phyloP scores from a whole-genome alignment of 2,888 invertebrate genomes.

The Caenorhabditis angaria region DNA sequence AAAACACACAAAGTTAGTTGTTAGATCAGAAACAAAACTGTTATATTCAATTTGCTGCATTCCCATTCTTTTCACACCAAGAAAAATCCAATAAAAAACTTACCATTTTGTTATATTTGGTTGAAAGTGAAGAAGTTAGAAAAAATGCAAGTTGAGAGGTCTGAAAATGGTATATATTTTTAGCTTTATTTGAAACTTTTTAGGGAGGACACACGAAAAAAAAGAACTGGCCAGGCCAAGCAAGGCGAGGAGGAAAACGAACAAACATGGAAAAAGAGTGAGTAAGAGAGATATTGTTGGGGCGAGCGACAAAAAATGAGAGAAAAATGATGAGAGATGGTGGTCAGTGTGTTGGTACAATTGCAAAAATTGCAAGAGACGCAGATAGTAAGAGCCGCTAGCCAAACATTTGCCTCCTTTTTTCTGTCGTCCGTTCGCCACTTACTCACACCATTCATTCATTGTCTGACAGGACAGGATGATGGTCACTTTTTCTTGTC shows the following conservation, averaged over 20 bases:
- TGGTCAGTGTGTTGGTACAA: constrained; percentile 2
- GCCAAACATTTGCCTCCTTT: not conserved
- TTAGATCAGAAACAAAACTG: constrained; percentile 11
- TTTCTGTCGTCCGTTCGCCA: not conserved
- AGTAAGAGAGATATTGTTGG: constrained; percentile 10
- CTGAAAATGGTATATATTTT: constrained; percentile 14
- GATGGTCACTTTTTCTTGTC: not conserved
- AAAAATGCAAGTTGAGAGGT: constrained; percentile 31
- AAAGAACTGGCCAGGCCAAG: constrained; percentile 13
- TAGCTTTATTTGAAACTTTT: constrained; percentile 19
- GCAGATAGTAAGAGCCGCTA: not conserved
- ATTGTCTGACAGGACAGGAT: not conserved
- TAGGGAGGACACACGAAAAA: constrained; percentile 8
- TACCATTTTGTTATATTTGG: constrained; percentile 31
- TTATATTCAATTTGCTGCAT: constrained; percentile 20
- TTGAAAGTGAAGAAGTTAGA: constrained; percentile 21
- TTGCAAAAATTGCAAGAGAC: not conserved
- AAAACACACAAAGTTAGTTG: constrained; percentile 20
- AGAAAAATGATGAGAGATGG: not conserved
- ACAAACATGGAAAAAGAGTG: constrained; percentile 17
- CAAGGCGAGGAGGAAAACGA: constrained; percentile 5
- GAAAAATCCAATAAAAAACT: constrained; percentile 14
- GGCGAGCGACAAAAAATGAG: not conserved
- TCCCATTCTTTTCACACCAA: constrained; percentile 15
- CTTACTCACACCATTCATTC: not conserved